Base-by-base conservation (phyloP, 2,797 vertebrate genomes). In the Enteromius treurensis region DNA sequence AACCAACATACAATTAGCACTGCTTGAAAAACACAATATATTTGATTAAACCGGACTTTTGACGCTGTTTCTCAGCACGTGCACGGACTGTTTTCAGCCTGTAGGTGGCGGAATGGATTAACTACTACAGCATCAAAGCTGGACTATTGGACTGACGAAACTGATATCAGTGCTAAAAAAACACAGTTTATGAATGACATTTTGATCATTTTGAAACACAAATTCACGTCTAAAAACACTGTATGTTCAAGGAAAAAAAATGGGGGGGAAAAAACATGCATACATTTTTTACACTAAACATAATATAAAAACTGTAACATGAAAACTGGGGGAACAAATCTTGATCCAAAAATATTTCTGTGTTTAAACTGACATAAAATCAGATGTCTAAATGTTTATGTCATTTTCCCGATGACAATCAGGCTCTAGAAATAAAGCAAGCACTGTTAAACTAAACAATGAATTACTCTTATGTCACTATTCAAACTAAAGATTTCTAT, bases 31-130 rank as follows among this genome's bases (percentile, higher is more conserved):
- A 26, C 45, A 29, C n/a, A 49, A 0, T 40, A 3, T 32, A 7
- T 23, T 23, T 55, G 47, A 5, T 21, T 53, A 34, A 74, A 34
- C 0, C 7, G 0, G 17, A 2, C 45, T 71, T 29, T 17, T 51
- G 17, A 21, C 9, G 17, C 7, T 47, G 2, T 3, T 0, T 70
- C 8, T 17, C 79, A 60, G 2, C 3, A 2, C 60, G 1, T 42
- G 53, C 55, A 69, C 29, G 26, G 65, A 17, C 15, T 60, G 47
- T 32, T 45, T 65, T 32, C 17, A 45, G 75, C 91, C 93, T 91
- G 87, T 82, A 93, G 92, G 89, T 87, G 92, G 89, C 91, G 87
- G 85, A 86, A 81, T 85, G 87, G 82, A 32, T n/a, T n/a, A 77
- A 58, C 83, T 5, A 64, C 84, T 5, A 60, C 84, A 79, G 37